Conservation (phyloP, 2,888 invertebrate species). For the Tetramorium bicarinatum region DNA sequence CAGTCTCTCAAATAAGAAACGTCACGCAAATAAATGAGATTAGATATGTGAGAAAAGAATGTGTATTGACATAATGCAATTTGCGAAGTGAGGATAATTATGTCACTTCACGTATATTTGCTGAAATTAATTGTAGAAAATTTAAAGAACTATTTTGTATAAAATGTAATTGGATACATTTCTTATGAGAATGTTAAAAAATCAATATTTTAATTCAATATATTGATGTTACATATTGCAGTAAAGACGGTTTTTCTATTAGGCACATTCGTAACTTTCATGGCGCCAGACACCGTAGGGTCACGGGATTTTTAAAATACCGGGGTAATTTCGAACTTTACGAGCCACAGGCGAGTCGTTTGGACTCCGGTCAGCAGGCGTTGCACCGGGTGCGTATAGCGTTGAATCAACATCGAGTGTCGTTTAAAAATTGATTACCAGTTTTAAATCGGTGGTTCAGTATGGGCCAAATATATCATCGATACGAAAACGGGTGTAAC, state of each 20-base stretch:
- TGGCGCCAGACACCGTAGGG: conserved; percentile 2
- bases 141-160: conserved; percentile 62
- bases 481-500: conserved; percentile 23
- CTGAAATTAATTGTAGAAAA: conserved; percentile 52
- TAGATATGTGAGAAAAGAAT: conserved; percentile 41
- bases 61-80: conserved; percentile 49
- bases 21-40: conserved; percentile 67
- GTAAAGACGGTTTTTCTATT: neutral
- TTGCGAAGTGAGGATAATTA: conserved; percentile 73
- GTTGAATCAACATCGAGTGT: conserved; percentile 49
- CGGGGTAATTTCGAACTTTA: conserved; percentile 48
- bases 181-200: neutral
- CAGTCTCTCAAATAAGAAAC: conserved; percentile 71
- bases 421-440: conserved; percentile 53
- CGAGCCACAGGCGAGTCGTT: conserved; percentile 56
- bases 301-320: conserved; percentile 39
- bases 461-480: conserved; percentile 44
- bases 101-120: conserved; percentile 70
- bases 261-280: neutral
- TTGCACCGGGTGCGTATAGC: neutral
- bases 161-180: neutral
- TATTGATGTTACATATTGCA: neutral
- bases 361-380: neutral
- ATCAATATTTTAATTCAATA: conserved; percentile 20
- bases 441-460: conserved; percentile 42